Conservation (phyloP, 2,113 vertebrate species). For the Pholis gunnellus region DNA sequence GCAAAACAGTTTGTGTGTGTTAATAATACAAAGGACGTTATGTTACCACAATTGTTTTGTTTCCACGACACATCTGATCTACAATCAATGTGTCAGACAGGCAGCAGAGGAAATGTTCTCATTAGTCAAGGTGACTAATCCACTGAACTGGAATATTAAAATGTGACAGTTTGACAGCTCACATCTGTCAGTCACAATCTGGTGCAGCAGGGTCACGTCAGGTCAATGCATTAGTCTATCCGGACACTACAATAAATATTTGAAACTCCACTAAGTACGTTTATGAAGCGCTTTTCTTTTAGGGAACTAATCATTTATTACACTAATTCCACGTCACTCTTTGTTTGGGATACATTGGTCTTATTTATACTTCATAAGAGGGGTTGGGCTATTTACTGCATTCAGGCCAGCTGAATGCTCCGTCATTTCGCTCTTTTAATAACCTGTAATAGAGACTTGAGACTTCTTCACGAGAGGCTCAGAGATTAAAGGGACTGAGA, state of each 20-base stretch:
- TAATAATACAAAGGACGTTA: slow-evolving; percentile 2
- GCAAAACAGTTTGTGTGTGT: slow-evolving; percentile 3
- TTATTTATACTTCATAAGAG: neutral
- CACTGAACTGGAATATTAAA: slow-evolving; percentile 65
- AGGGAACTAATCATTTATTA: neutral
- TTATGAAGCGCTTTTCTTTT: slow-evolving; percentile 17
- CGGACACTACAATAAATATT: slow-evolving; percentile 25
- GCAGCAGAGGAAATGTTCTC: slow-evolving; percentile 34
- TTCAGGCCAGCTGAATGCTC: neutral
- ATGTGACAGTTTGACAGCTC: slow-evolving; percentile 46
- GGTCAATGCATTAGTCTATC: slow-evolving; percentile 16
- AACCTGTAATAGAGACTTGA: neutral
- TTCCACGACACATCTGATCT: slow-evolving; percentile 27
- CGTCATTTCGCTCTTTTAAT: neutral
- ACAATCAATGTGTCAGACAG: slow-evolving; percentile 10
- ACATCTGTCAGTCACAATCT: slow-evolving; percentile 77
- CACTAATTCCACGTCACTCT: slow-evolving; percentile 10
- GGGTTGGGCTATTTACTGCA: neutral
- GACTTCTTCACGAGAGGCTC: neutral
- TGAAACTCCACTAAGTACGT: neutral
- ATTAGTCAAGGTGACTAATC: slow-evolving; percentile 74
- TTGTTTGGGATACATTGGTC: neutral
- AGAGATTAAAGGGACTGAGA: slow-evolving; percentile 14
- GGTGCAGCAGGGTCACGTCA: slow-evolving; percentile 41
- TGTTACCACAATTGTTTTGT: neutral